Evolutionary conservation across 1,140 invertebrate genomes (phyloP).

Genomic region (Plodia interpunctella): DNA sequence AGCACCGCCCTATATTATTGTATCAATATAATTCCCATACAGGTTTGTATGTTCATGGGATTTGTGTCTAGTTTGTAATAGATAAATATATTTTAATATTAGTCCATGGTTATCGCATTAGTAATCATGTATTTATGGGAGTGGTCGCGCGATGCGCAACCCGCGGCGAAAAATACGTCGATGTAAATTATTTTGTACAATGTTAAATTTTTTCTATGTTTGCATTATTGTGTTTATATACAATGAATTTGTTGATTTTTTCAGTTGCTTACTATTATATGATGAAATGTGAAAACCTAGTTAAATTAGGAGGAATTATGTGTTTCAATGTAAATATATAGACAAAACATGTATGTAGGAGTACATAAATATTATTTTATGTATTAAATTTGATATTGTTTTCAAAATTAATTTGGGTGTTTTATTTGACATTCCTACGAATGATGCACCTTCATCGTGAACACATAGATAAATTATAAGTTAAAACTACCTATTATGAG

Average conservation of each 20-base stretch:
- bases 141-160: conserved; percentile 16
- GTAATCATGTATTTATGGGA: conserved; percentile 31
- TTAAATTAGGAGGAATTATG: conserved; percentile 66
- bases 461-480: too few relatives aligned
- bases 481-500: too few relatives aligned
- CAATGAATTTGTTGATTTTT: conserved; percentile 53
- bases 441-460: too few relatives aligned
- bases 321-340: conserved; percentile 76
- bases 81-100: conserved; percentile 51
- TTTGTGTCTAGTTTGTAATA: conserved; percentile 38
- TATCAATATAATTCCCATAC: background rate
- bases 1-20: background rate
- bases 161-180: conserved; percentile 28
- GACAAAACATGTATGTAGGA: conserved; percentile 72
- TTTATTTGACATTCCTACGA: conserved; percentile 39
- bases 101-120: conserved; percentile 30
- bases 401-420: conserved; percentile 69
- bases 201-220: conserved; percentile 55
- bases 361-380: conserved; percentile 75
- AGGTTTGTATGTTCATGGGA: conserved; percentile 22
- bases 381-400: conserved; percentile 77
- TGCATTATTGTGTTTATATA: conserved; percentile 49
- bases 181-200: conserved; percentile 66
- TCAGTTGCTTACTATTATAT: conserved; percentile 61
- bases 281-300: conserved; percentile 54